These are phyloP conservation scores for Drosophila austrosaltans DNA, from an alignment of 2,888 invertebrate genomes.

Conservation along the genomic window DNA sequence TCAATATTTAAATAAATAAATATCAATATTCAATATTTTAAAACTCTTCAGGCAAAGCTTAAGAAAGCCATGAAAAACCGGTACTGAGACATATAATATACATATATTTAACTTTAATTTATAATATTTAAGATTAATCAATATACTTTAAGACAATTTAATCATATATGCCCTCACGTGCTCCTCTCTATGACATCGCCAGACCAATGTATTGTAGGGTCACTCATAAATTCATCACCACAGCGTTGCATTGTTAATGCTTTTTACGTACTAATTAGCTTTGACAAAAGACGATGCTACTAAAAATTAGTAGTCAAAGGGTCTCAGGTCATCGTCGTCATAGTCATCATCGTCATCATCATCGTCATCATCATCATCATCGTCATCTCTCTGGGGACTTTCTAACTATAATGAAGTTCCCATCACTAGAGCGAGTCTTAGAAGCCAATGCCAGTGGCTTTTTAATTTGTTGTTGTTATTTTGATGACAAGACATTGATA, in stretches of 20 bases:
- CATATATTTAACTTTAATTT: no score
- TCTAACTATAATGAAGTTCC: conserved; percentile 74
- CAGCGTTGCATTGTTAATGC: conserved; percentile 66
- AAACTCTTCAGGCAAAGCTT: not conserved
- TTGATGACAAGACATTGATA: conserved; percentile 70
- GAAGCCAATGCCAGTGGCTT: conserved; percentile 54
- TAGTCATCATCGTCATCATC: not conserved
- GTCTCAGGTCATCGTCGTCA: conserved; percentile 17
- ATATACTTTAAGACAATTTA: no score
- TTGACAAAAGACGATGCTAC: conserved; percentile 77
- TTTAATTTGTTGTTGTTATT: conserved; percentile 58
- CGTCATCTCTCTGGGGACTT: conserved; percentile 48
- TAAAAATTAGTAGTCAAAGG: conserved; percentile 71
- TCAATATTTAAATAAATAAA: no score
- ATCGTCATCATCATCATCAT: conserved; percentile 9
- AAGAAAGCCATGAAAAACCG: not conserved
- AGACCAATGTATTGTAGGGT: conserved; percentile 19
- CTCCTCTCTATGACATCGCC: conserved; percentile 1
- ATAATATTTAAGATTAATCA: not conserved
- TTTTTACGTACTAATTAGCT: conserved; percentile 80
- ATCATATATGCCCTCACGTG: not conserved
- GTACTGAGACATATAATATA: no score
- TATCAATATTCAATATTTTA: no score
- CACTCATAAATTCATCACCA: conserved; percentile 71
- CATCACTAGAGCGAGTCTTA: conserved; percentile 38